Base-by-base conservation (phyloP, 2,888 invertebrate genomes). In the Eutolmus rufibarbis region DNA sequence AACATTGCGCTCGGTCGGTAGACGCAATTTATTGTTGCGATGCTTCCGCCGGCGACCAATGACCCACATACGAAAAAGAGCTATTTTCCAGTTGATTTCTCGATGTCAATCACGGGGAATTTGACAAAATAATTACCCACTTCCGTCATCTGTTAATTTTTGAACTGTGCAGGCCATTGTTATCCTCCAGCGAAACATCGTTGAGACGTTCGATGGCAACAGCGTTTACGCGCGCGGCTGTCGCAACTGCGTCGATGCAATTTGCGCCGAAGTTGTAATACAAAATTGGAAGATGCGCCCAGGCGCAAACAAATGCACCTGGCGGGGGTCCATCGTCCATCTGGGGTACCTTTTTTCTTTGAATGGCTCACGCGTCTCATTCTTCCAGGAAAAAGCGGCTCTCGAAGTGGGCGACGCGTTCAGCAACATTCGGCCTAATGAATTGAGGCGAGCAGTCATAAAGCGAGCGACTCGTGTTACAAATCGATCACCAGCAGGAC, bases 401-500 rank as follows among this genome's bases (percentile, higher is more conserved):
- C 85, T 85, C 43, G 74, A 74, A 28, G 85, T 74, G 85, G 85
- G 85, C 85, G 85, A 84, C 46, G 19, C 28, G 66, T 1, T 43
- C 57, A 23, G 16, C 31, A 74, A 84, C 66, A 66, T 74, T 66
- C 37, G 19, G 34, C 74, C 74, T 74, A 85, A 74, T 74, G 85
- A 74, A 74, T 85, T 74, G 16, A 43, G 74, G 74, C 85, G 51
- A 87, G 74, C 77, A 56, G 56, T 37, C 77, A 85, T 46, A 84
- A 85, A 56, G 78, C 46, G 86, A 87, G 66, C 56, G 78, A 86
- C 56, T 87, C 87, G 66, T 87, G 87, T 87, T 87, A 87, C 87
- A 87, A 87, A 87, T 87, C 87, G 87, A 87, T 87, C 87, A 87
- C 78, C 87, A 87, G 87, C 87, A 87, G 87, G 87, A 86, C 86